phyloP scores from a whole-genome alignment of 2,113 vertebrate genomes.

The Neolamprologus cancellatus region DNA sequence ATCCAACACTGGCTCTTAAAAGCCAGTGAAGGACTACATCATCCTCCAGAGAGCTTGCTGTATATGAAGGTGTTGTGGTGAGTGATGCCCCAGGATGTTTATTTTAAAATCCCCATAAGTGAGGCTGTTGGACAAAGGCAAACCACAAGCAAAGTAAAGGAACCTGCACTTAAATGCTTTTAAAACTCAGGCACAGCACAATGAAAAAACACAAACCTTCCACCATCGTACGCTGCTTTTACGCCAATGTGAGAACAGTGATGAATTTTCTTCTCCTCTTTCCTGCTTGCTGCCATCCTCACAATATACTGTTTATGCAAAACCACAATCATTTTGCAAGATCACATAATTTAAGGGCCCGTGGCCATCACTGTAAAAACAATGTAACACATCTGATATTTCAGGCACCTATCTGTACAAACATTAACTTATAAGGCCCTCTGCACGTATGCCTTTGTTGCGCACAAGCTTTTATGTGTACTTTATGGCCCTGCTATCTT shows the following conservation, averaged over 20 bases:
- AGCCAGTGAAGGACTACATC: neutral
- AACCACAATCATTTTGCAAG: neutral
- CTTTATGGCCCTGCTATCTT: slow-evolving; percentile 55
- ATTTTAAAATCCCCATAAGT: slow-evolving; percentile 33
- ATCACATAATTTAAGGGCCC: slow-evolving; percentile 20
- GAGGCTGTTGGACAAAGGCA: slow-evolving; percentile 11
- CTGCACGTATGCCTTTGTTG: neutral
- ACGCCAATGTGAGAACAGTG: neutral
- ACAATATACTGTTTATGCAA: neutral
- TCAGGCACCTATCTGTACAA: neutral
- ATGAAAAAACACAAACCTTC: neutral
- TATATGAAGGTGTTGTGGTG: slow-evolving; percentile 9
- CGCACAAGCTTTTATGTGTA: neutral
- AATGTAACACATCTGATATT: slow-evolving; percentile 2
- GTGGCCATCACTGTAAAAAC: slow-evolving; percentile 11
- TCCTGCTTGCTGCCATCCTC: neutral
- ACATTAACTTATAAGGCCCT: neutral
- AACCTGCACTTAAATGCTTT: slow-evolving; percentile 21
- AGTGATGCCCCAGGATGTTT: neutral
- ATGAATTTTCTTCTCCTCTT: neutral
- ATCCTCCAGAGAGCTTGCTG: neutral
- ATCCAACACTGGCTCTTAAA: neutral
- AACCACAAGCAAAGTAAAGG: slow-evolving; percentile 37
- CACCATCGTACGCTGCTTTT: neutral
- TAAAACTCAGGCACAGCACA: slow-evolving; percentile 2